These are phyloP conservation scores for Myocastor coypus DNA, from an alignment of 2,113 vertebrate species.

Conservation along the genomic window DNA sequence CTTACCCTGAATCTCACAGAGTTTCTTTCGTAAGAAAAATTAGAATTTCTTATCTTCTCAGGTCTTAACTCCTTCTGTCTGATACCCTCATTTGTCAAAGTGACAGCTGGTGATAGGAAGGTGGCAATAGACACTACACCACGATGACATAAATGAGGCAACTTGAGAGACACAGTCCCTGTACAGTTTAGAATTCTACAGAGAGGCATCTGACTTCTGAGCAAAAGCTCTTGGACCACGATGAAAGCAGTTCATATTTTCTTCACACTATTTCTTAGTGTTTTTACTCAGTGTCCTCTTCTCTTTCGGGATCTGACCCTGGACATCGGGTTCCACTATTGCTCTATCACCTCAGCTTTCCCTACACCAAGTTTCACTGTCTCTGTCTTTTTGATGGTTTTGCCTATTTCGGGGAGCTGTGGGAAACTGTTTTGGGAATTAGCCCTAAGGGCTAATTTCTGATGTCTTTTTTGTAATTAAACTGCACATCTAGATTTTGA, in stretches of 20 bases:
- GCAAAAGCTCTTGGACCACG: not conserved
- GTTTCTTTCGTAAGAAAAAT: not conserved
- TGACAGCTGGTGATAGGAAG: not conserved
- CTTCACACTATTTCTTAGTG: not conserved
- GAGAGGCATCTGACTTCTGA: not conserved
- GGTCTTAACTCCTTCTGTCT: not conserved
- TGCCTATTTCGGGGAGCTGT: too few species aligned
- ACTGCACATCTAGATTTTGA: not conserved
- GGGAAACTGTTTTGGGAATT: not conserved
- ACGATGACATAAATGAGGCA: too few species aligned
- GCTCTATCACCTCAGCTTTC: too few species aligned
- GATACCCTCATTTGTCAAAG: not conserved
- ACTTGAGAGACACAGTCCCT: not conserved
- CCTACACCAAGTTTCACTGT: not conserved
- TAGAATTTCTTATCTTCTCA: not conserved
- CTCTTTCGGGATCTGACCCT: accelerated
- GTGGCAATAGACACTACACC: too few species aligned
- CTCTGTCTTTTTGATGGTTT: not conserved
- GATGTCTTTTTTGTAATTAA: not conserved
- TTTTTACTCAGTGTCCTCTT: not conserved
- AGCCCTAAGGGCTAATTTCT: not conserved
- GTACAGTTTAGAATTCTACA: not conserved
- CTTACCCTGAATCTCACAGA: not conserved
- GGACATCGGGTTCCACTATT: not conserved
- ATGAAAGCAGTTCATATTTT: not conserved